Base-by-base conservation (phyloP, 2,888 invertebrate species). In the Pristionchus japonicus region DNA sequence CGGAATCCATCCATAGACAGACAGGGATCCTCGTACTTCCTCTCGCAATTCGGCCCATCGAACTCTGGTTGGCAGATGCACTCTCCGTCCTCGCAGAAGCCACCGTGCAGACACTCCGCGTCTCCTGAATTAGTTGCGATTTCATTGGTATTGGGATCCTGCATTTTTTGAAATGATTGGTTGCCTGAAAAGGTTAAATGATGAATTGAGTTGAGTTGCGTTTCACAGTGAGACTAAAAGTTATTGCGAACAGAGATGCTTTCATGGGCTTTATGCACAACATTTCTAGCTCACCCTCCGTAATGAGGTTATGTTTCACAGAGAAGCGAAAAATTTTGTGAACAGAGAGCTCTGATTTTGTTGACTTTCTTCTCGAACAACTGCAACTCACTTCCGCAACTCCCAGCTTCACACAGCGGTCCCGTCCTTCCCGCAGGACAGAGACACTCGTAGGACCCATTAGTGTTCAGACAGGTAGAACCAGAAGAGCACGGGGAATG, bases 391-490 rank as follows among this genome's bases (percentile, higher is more conserved):
- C 43, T 77, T 7, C 13, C 23, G 43, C 43, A 40, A 13, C 23
- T 77, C 2, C n/a, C n/a, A 7, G 77, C 40, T 34, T 92, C 91
- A 86, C 93, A 93, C 57, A 89, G 37, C 6, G 86, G 77, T 4
- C 93, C 93, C 3, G 89, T 90, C 88, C 87, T 91, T 40, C 91
- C 91, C 27, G 34, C 13, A 0, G 90, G 90, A 49, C 92, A 93
- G 31, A 92, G 89, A 86, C 92, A 94, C 88, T 84, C 85, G 90
- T 89, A 93, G 1, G 97, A 97, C 0, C 99, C 99, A 0, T 97
- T 97, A 0, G 97, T 97, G 95, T 99, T 99, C 77, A 98, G 98
- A 95, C 99, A 99, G 91, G 97, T 97, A 23, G 98, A 98, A 92
- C 97, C 97, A 95, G 98, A 98, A 94, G 98, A 98, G 94, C 99